These are phyloP conservation scores for Isichthys henryi DNA, from an alignment of 2,113 vertebrate genomes.

Conservation along the genomic window DNA sequence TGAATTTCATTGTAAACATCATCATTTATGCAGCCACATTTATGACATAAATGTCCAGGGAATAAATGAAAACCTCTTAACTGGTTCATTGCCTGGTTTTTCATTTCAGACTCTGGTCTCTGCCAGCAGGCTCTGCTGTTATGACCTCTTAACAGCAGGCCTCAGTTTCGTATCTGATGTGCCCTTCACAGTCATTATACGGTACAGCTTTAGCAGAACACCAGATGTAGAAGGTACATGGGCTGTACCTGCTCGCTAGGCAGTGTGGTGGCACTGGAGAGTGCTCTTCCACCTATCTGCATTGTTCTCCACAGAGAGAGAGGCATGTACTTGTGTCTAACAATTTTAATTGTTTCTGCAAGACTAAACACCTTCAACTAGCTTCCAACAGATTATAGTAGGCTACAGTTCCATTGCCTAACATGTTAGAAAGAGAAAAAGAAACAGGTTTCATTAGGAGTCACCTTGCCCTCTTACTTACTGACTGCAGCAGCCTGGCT, in stretches of 20 bases:
- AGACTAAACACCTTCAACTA: slow-evolving; percentile 21
- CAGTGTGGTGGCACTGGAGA: background rate
- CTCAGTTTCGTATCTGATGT: background rate
- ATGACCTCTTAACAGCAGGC: background rate
- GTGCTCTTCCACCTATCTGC: background rate
- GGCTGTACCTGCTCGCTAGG: background rate
- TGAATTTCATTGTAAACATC: background rate
- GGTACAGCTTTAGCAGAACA: background rate
- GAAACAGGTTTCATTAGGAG: background rate
- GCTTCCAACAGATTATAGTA: slow-evolving; percentile 24
- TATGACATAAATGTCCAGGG: background rate
- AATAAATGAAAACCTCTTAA: background rate
- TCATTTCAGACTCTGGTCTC: background rate
- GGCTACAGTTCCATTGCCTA: slow-evolving; percentile 13
- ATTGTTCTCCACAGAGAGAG: background rate
- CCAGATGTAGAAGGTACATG: background rate
- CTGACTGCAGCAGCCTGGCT: background rate
- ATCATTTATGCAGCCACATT: background rate
- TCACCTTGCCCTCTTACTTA: background rate
- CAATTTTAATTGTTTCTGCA: slow-evolving; percentile 16
- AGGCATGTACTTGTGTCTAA: background rate
- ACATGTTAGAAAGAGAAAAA: background rate
- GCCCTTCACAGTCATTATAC: background rate
- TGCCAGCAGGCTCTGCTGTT: background rate
- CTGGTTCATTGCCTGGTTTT: background rate